Conservation (phyloP, 2,113 vertebrate species). For the Thamnophis sirtalis region DNA sequence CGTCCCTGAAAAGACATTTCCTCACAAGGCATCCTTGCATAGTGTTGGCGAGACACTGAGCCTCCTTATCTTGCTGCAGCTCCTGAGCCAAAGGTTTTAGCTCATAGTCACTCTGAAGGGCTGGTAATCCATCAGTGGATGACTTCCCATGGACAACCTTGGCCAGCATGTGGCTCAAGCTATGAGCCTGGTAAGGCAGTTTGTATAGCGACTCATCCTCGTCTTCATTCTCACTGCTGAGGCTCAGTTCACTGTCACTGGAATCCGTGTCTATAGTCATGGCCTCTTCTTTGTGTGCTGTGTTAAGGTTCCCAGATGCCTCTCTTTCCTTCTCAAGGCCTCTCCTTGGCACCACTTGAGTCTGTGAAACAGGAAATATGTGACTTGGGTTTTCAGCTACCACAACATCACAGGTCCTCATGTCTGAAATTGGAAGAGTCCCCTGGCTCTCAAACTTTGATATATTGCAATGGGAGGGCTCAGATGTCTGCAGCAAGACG, state of each 20-base stretch:
- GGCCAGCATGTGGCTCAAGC: slow-evolving; percentile 73
- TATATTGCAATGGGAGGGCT: slow-evolving; percentile 20
- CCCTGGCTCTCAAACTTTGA: not conserved
- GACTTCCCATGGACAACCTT: slow-evolving; percentile 49
- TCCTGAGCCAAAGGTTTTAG: slow-evolving; percentile 79
- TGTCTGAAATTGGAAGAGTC: slow-evolving; percentile 17
- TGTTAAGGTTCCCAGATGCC: slow-evolving; percentile 29
- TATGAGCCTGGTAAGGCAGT: slow-evolving; percentile 72
- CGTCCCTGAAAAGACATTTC: slow-evolving; percentile 83
- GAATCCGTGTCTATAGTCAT: slow-evolving; percentile 67
- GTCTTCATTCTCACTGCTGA: slow-evolving; percentile 67
- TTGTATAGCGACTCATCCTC: slow-evolving; percentile 65
- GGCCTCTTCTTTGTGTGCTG: slow-evolving; percentile 63
- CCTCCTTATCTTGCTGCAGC: slow-evolving; percentile 80
- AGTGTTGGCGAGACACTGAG: slow-evolving; percentile 69
- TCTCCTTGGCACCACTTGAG: slow-evolving; percentile 41
- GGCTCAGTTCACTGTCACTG: slow-evolving; percentile 73
- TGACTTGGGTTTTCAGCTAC: slow-evolving; percentile 53
- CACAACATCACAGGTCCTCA: slow-evolving; percentile 65
- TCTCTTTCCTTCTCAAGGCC: slow-evolving; percentile 50
- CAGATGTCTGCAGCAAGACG: slow-evolving; percentile 23
- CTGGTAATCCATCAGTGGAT: slow-evolving; percentile 60
- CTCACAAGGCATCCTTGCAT: slow-evolving; percentile 79
- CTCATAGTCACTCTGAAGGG: slow-evolving; percentile 68
- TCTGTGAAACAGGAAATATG: slow-evolving; percentile 30